Percentiles rank a stretch among this genome's conserved stretches.
phyloP scores from a whole-genome alignment of 2,113 vertebrate species.

The Mesembrinibis cayennensis region DNA sequence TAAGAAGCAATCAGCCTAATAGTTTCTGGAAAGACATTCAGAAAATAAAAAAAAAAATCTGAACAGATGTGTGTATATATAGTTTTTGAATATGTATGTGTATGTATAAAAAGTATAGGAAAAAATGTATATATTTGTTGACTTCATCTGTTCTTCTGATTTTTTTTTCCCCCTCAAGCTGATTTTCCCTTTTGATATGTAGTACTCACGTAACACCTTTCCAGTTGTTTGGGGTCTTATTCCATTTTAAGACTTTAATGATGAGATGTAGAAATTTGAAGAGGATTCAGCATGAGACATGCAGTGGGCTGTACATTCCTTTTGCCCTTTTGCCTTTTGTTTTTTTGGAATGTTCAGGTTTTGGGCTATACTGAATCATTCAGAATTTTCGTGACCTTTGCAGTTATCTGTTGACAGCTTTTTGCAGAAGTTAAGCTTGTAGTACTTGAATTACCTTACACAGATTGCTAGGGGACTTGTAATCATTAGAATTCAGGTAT shows the following conservation, averaged over 20 bases:
- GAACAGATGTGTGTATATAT: not conserved
- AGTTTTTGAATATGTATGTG: not conserved
- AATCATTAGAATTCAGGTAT: not conserved
- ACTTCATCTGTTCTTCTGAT: not conserved
- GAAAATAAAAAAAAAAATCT: not conserved
- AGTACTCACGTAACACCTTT: not conserved
- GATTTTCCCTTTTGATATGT: not conserved
- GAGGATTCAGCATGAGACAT: not conserved
- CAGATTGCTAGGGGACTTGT: not conserved
- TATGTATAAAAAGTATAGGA: not conserved
- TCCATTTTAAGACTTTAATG: not conserved
- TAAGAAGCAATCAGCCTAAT: not conserved
- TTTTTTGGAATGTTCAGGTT: not conserved
- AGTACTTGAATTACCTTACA: not conserved
- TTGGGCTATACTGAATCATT: not conserved
- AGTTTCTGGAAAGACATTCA: not conserved
- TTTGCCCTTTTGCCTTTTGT: not conserved
- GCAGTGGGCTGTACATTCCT: not conserved
- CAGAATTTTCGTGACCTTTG: not conserved
- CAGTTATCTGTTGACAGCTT: not conserved
- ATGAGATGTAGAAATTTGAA: not conserved
- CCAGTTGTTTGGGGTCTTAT: not conserved
- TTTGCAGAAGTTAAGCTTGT: not conserved
- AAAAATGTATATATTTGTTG: not conserved
- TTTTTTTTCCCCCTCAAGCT: not conserved